Evolutionary conservation across 2,888 invertebrate species (phyloP).

Genomic region (Eupithecia pulchellata): DNA sequence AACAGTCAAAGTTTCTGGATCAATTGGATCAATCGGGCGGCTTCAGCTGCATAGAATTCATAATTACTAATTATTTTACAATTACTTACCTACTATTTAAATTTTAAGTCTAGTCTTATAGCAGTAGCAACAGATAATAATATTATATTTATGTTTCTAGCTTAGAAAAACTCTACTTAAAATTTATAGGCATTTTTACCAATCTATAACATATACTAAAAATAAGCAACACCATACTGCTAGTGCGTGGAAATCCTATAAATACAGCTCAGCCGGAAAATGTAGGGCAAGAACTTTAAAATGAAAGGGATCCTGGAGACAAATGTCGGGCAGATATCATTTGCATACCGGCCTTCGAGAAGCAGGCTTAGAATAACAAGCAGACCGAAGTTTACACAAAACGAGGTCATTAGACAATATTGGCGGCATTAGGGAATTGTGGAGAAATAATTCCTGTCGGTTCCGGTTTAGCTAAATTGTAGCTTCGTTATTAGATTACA

Average conservation of each 20-base stretch:
- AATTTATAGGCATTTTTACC: background rate
- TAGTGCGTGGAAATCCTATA: background rate
- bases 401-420: background rate
- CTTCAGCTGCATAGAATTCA: background rate
- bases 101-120: background rate
- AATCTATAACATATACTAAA: background rate
- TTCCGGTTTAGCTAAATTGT: background rate
- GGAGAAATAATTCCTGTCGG: background rate
- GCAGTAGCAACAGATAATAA: background rate
- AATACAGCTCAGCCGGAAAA: background rate
- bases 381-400: background rate
- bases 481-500: background rate
- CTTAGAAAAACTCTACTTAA: no score
- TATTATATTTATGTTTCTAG: no score
- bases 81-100: no score
- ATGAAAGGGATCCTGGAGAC: background rate
- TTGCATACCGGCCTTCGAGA: constrained; percentile 13
- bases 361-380: background rate
- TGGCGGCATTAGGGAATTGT: constrained; percentile 4
- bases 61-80: no score
- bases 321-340: background rate
- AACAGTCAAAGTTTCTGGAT: no score
- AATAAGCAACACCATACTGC: background rate
- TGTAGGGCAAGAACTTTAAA: constrained; percentile 8
- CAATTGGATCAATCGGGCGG: no score